phyloP scores from a whole-genome alignment of 2,113 vertebrate species.

The Physeter macrocephalus region DNA sequence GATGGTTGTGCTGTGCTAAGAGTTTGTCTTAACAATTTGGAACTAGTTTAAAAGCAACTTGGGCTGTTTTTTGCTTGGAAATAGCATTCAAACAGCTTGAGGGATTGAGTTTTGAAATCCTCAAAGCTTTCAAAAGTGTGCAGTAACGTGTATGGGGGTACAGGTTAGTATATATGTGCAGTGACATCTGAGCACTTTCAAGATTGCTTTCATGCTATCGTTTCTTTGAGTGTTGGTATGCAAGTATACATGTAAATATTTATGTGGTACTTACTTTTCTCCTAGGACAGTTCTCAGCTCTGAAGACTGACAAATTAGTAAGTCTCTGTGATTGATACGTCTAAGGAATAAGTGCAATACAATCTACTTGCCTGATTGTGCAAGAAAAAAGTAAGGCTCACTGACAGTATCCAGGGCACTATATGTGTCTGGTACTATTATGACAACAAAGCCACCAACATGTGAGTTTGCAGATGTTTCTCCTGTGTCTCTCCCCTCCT shows the following conservation, averaged over 20 bases:
- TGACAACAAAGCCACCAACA: not conserved
- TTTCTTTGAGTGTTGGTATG: not conserved
- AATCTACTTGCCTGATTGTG: not conserved
- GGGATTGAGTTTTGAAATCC: not conserved
- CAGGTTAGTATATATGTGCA: not conserved
- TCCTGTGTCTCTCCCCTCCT: not conserved
- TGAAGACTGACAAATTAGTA: not conserved
- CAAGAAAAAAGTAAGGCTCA: not conserved
- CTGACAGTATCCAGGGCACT: not conserved
- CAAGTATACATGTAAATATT: not conserved
- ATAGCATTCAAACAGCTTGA: not conserved
- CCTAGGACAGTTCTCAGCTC: not conserved
- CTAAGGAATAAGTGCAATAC: not conserved
- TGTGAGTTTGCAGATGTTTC: not conserved
- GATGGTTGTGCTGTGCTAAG: not conserved
- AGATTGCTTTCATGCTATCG: not conserved
- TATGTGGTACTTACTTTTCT: not conserved
- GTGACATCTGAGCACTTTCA: not conserved
- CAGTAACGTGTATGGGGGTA: not conserved
- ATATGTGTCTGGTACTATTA: fast-evolving
- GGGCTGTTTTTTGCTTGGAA: slow-evolving; percentile 21
- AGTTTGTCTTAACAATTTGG: not conserved
- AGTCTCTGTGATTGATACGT: not conserved
- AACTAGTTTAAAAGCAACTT: not conserved
- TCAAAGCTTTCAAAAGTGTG: not conserved